Conservation (phyloP, 2,888 invertebrate species). For the Rhagophthalmus giganteus region DNA sequence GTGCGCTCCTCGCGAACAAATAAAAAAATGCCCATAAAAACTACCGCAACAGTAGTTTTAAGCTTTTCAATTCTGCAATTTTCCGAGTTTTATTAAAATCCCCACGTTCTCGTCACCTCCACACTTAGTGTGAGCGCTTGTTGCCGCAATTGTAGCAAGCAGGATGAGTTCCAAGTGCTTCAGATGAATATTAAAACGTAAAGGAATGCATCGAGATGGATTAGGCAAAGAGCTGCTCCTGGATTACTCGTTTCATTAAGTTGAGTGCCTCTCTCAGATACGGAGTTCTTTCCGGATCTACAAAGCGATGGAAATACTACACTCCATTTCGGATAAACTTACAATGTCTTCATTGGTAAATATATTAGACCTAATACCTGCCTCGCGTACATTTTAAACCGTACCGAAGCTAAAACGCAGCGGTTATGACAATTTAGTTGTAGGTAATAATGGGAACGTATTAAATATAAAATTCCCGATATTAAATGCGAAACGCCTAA, state of each 20-base stretch:
- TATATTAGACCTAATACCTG: constrained; percentile 25
- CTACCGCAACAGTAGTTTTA: constrained; percentile 6
- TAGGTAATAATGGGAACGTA: too few species aligned
- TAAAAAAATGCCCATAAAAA: too few species aligned
- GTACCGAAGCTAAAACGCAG: constrained; percentile 7
- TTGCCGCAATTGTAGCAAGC: constrained; percentile 52
- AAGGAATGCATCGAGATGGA: constrained; percentile 56
- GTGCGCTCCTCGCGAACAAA: too few species aligned
- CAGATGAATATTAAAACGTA: constrained; percentile 55
- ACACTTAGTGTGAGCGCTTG: constrained; percentile 51
- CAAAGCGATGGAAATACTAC: constrained; percentile 42
- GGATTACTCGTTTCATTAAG: constrained; percentile 63
- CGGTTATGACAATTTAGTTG: constrained; percentile 3
- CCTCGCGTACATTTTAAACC: constrained; percentile 16
- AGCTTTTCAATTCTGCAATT: constrained; percentile 18
- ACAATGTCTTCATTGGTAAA: constrained; percentile 49
- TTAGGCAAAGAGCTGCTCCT: constrained; percentile 54
- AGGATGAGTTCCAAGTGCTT: constrained; percentile 51
- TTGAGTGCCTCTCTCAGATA: constrained; percentile 58
- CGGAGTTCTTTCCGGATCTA: constrained; percentile 50
- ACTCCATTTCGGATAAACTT: constrained; percentile 50
- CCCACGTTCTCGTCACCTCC: constrained; percentile 32
- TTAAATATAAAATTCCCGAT: constrained; percentile 1
- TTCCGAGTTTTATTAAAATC: constrained; percentile 19
- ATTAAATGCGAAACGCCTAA: too few species aligned